Base-by-base conservation (phyloP, 2,797 vertebrate genomes). In the Rhabdophis nuchalis region DNA sequence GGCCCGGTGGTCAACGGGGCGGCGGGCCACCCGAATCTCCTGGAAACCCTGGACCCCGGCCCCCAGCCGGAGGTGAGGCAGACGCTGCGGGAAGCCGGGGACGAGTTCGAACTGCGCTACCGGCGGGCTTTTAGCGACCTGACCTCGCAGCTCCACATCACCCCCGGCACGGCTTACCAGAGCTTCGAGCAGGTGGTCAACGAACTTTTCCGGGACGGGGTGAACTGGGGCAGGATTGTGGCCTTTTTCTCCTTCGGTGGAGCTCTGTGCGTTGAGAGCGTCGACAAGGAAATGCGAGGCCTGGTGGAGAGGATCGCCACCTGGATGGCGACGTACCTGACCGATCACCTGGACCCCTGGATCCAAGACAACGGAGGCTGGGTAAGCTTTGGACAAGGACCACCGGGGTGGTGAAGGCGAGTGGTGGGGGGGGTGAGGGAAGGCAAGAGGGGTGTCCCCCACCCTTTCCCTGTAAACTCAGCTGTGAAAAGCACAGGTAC, bases 191-290 rank as follows among this genome's bases (percentile, higher is more conserved):
- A 98, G 94, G 99, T 99, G 89, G 99, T 99, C 98, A 98, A 99
- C 0, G 99, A 99, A 98, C 98, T 99, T 95, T 99, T 99, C 97
- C 98, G 98, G 0, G 99, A 99, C 58, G 99, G 99, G 32, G 98
- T 99, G 97, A 99, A 99, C 98, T 99, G 99, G 99, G 99, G 99
- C 29, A 98, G 99, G 94, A 98, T 99, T 88, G 98, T 99, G 94
- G 99, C 99, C 56, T 99, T 99, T 96, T 99, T 99, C 90, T 99
- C 98, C 16, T 99, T 99, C 89, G 99, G 99, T 14, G 99, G 99
- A 85, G 99, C 99, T 13, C 97, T 99, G 92, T 99, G 99, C 3
- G 99, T 99, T 87, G 99, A 99, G 97, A 99, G 99, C 50, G 98
- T 99, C 86, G 98, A 99, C 97, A 99, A 99, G 97, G 99, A 99